Conservation (phyloP, 2,113 vertebrate genomes). For the Eulacestoma nigropectus region DNA sequence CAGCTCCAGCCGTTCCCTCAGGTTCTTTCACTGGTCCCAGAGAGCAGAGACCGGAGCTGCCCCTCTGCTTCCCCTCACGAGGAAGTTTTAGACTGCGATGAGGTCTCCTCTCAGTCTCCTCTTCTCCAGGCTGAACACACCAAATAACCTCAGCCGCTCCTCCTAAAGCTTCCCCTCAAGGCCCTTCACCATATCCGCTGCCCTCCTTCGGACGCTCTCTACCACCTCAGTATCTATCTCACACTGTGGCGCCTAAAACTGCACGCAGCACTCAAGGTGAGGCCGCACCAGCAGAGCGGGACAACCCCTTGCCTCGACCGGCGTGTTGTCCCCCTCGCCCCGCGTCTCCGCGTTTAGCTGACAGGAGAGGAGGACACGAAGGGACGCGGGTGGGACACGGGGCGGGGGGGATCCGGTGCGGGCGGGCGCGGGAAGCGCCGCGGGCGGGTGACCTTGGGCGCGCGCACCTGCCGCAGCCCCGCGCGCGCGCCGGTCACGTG, state of each 20-base stretch:
- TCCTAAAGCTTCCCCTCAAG: neutral
- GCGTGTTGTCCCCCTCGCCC: neutral
- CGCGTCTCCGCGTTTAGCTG: neutral
- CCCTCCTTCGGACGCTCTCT: neutral
- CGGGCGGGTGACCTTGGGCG: slow-evolving; percentile 33
- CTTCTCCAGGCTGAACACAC: neutral
- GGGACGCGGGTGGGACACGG: neutral
- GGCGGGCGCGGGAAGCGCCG: neutral
- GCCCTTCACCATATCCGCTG: neutral
- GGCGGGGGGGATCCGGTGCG: neutral
- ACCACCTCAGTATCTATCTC: neutral
- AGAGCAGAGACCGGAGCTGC: neutral
- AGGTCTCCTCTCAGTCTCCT: neutral
- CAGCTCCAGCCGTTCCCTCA: neutral
- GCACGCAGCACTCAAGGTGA: neutral
- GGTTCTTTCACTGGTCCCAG: neutral
- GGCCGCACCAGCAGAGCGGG: neutral
- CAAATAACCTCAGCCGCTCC: neutral
- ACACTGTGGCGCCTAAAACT: neutral
- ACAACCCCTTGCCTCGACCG: neutral
- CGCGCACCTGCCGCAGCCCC: slow-evolving; percentile 3
- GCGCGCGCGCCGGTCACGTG: neutral
- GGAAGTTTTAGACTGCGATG: neutral
- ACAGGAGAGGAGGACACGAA: neutral
- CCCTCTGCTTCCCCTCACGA: neutral